These are phyloP conservation scores for Centrocercus urophasianus DNA, from an alignment of 2,113 vertebrate species.

Conservation along the genomic window DNA sequence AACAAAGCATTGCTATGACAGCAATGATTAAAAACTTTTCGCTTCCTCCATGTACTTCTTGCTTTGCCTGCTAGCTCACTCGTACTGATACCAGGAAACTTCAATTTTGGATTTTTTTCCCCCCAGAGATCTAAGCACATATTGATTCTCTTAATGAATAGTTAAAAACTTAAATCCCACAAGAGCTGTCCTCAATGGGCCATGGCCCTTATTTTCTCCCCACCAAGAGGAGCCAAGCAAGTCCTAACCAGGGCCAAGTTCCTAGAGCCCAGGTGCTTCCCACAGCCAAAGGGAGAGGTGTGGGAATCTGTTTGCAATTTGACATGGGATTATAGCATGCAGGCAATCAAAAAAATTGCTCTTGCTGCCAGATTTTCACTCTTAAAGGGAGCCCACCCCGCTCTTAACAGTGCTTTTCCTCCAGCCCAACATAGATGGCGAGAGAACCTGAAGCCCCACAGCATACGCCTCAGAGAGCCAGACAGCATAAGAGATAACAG, in stretches of 20 bases:
- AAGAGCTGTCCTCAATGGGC: background rate
- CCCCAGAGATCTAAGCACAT: background rate
- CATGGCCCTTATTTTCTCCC: background rate
- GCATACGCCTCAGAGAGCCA: background rate
- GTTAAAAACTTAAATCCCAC: background rate
- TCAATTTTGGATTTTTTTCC: background rate
- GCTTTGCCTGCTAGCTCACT: background rate
- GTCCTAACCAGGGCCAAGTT: background rate
- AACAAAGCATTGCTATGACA: background rate
- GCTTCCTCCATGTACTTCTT: background rate
- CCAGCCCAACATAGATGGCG: background rate
- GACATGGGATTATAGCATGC: rapidly evolving
- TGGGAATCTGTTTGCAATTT: background rate
- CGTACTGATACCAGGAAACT: background rate
- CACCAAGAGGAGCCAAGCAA: background rate
- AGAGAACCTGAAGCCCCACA: background rate
- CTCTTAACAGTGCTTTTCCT: background rate
- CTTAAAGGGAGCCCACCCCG: background rate
- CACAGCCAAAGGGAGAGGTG: background rate
- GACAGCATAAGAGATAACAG: too few relatives aligned
- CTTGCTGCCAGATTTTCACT: background rate
- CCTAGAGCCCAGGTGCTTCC: background rate
- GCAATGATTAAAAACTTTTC: background rate
- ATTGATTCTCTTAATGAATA: background rate
- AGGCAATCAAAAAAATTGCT: background rate